A percentile compares a stretch with the other conserved stretches of the same genome.
These are phyloP conservation scores for Percina caprodes DNA, from an alignment of 2,113 vertebrate species.

Conservation along the genomic window DNA sequence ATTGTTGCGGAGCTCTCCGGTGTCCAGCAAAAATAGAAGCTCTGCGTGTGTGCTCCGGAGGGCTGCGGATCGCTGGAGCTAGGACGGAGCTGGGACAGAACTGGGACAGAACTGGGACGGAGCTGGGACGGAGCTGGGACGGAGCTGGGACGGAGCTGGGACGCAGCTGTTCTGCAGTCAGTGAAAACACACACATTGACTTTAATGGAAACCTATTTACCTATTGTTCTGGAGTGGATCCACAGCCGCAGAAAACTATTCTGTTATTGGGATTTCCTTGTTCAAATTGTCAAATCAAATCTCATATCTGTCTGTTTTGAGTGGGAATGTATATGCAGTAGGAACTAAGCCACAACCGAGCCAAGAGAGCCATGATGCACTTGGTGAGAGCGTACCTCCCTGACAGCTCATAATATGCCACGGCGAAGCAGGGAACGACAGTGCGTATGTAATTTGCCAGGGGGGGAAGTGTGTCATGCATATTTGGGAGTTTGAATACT, in stretches of 20 bases:
- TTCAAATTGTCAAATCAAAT: slow-evolving; percentile 51
- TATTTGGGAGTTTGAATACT: slow-evolving; percentile 69
- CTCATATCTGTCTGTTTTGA: background rate
- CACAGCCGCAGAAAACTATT: background rate
- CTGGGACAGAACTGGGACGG: no score
- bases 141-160: no score
- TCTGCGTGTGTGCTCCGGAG: no score
- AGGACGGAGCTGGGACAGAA: no score
- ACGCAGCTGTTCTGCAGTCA: no score
- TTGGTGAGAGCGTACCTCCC: slow-evolving; percentile 35
- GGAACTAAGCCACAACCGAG: background rate
- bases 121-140: no score
- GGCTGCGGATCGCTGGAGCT: no score
- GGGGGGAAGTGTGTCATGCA: slow-evolving; percentile 69
- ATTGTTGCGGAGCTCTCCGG: no score
- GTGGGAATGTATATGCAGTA: background rate
- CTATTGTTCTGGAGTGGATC: no score
- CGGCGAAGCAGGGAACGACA: slow-evolving; percentile 19
- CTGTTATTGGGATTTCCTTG: slow-evolving; percentile 37
- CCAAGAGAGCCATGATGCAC: slow-evolving; percentile 30
- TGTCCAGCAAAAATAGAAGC: no score
- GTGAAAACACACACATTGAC: no score
- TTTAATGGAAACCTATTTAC: no score
- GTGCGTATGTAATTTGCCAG: slow-evolving; percentile 39
- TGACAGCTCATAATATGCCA: slow-evolving; percentile 54